These are phyloP conservation scores for Diploptera punctata DNA, from an alignment of 2,888 invertebrate species.

Conservation along the genomic window DNA sequence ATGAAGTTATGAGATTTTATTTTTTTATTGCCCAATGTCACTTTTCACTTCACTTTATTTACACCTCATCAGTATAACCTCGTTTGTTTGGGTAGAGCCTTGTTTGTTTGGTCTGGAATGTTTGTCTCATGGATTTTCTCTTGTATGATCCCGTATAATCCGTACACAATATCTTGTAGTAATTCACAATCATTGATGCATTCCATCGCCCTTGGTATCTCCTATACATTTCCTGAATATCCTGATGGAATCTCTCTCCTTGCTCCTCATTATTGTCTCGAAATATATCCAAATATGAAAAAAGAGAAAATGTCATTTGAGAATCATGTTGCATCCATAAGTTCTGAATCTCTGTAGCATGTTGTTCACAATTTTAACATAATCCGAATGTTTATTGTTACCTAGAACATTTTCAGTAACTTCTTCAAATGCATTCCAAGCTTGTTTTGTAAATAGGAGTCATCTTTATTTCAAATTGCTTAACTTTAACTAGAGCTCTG, in stretches of 20 bases:
- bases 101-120: too few relatives aligned
- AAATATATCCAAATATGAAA: not conserved
- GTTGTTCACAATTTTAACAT: too few relatives aligned
- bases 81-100: too few relatives aligned
- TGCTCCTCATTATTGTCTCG: not conserved
- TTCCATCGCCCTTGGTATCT: not conserved
- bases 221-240: not conserved
- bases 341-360: too few relatives aligned
- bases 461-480: not conserved
- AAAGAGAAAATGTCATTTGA: not conserved
- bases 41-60: not conserved
- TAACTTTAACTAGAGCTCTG: not conserved
- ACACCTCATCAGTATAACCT: too few relatives aligned
- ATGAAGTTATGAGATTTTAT: too few relatives aligned
- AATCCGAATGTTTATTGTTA: too few relatives aligned
- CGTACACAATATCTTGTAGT: not conserved
- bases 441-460: not conserved
- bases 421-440: not conserved
- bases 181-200: not conserved
- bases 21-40: not conserved
- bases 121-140: not conserved
- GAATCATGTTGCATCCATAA: not conserved
- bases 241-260: too few relatives aligned
- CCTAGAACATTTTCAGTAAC: not conserved
- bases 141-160: not conserved